A percentile compares a stretch with the other conserved stretches of the same genome.
Conservation (phyloP, 2,797 vertebrate genomes). For the Tiaroga cobitis region DNA sequence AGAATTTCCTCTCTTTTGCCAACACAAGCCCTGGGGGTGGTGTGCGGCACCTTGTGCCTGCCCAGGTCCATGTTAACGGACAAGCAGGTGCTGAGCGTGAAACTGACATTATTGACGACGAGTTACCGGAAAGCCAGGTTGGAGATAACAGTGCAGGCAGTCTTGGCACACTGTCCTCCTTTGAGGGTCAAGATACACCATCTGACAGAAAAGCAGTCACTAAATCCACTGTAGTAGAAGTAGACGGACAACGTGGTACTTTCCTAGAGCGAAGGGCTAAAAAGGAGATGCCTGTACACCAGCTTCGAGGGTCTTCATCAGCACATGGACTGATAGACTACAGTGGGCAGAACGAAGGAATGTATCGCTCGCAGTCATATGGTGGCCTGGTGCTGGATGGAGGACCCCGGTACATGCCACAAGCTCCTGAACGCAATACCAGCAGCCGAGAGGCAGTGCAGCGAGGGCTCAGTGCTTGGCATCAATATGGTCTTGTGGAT, state of each 20-base stretch:
- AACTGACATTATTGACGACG: constrained; percentile 92
- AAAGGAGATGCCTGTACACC: constrained; percentile 75
- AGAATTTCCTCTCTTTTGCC: constrained; percentile 62
- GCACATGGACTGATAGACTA: constrained; percentile 72
- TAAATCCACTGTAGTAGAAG: constrained; percentile 44
- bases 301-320: constrained; percentile 68
- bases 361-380: constrained; percentile 88
- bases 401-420: constrained; percentile 80
- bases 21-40: constrained; percentile 75
- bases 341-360: constrained; percentile 79
- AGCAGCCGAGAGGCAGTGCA: constrained; percentile 96
- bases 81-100: constrained; percentile 80
- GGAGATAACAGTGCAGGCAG: constrained; percentile 91
- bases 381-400: constrained; percentile 73
- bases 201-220: constrained; percentile 50
- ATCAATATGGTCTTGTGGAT: constrained; percentile 85
- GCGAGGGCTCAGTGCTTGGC: constrained; percentile 92
- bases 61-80: constrained; percentile 94
- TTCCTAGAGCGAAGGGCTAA: constrained; percentile 60
- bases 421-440: constrained; percentile 89
- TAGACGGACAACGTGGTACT: constrained; percentile 47
- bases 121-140: constrained; percentile 89
- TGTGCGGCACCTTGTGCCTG: constrained; percentile 88
- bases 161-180: constrained; percentile 91
- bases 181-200: constrained; percentile 84